These are phyloP conservation scores for Tillus elongatus DNA, from an alignment of 2,888 invertebrate species.

Conservation along the genomic window DNA sequence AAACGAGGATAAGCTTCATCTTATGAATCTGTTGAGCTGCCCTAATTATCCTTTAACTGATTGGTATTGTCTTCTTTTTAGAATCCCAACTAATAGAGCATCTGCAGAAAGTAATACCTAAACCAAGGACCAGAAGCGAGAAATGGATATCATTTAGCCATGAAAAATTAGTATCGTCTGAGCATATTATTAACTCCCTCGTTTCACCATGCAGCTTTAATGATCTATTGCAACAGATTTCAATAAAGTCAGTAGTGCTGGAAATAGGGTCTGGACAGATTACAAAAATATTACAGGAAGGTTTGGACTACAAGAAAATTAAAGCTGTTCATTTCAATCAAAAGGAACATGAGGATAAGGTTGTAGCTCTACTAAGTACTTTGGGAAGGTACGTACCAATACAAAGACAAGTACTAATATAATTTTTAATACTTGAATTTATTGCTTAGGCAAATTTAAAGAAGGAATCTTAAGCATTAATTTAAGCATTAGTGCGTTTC, in stretches of 20 bases:
- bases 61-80: neutral
- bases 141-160: neutral
- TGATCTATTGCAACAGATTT: neutral
- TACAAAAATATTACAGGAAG: neutral
- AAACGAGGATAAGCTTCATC: no score
- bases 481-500: no score
- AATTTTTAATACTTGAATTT: no score
- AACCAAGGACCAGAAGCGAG: neutral
- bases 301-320: neutral
- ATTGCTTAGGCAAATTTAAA: no score
- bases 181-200: neutral
- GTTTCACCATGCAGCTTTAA: neutral
- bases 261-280: neutral
- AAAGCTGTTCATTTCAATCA: neutral
- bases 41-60: slow-evolving; percentile 2
- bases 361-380: neutral
- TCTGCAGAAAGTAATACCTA: neutral
- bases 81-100: neutral
- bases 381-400: neutral
- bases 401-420: no score
- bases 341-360: neutral
- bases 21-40: no score
- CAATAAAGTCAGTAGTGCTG: neutral
- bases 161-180: neutral
- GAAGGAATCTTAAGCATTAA: no score